Base-by-base conservation (phyloP, 2,888 invertebrate species). In the Unio pictorum region DNA sequence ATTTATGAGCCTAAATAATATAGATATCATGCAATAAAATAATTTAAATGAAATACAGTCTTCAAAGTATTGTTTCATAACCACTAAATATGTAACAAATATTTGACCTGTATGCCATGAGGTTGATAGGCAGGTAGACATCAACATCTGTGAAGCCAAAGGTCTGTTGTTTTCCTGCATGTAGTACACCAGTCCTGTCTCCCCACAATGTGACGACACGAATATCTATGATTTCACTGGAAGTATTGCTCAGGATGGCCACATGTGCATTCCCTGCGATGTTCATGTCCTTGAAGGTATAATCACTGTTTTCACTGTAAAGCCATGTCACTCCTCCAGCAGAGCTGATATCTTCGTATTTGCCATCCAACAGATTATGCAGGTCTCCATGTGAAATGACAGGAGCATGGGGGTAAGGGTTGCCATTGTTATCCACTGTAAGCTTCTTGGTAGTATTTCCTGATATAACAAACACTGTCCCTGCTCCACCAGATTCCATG, bases 311-410 rank as follows among this genome's bases (percentile, higher is more conserved):
- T 4, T 77, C 73, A 64, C 81, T 76, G 61, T 75, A 71, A 11
- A 85, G 64, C 84, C 83, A 85, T 0, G 84, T 84, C 11, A 85
- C 75, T 6, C 84, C 85, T 1, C 85, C 85, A n/a, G 72, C 68
- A 58, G 69, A 34, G 20, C 68, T 74, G 62, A 81, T 79, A 64
- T 83, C 73, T n/a, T 54, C 60, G 66, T 82, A 85, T 5, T 75
- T 66, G 30, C 85, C 85, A 54, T 80, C 74, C 1, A 79, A 69
- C 3, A 85, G 76, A 68, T 79, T 79, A 54, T 76, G 73, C 28
- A 82, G 71, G 55, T 73, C 69, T 4, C 78, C 79, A 3, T 69
- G 28, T 18, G 28, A 55, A n/a, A 68, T 67, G 23, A 63, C 57
- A 3, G 54, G 28, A 59, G 75, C 80, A 55, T 73, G 79, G 0